Base-by-base conservation (phyloP, 1,140 invertebrate species). In the Apocrypta bakeri region DNA sequence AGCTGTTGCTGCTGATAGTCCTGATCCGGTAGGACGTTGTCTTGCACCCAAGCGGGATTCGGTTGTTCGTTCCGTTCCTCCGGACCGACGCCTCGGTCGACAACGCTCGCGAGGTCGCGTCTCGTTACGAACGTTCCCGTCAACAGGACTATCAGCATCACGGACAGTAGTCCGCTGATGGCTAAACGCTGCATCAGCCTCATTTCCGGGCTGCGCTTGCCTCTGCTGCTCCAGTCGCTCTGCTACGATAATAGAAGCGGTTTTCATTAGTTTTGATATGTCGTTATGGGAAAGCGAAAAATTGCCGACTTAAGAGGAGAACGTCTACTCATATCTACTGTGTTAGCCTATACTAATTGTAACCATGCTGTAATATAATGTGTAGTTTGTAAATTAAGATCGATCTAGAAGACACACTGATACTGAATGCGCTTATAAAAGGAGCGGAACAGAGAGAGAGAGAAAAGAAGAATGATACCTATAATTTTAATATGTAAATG, bases 161-260 rank as follows among this genome's bases (percentile, higher is more conserved):
- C 89, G 81, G 89, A 91, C 86, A 91, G 82, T 56, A 92, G 87
- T 72, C 91, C 91, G 87, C 89, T 92, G 74, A 92, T 86, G 83
- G 90, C 90, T 68, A 92, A 42, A 84, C 91, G 90, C 84, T 91
- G 91, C 87, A 91, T 88, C 69, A 92, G 84, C 84, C 91, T 88
- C 90, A 90, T 90, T 17, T 89, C 87, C 87, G 83, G 81, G 76
- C 84, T 7, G 40, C 63, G 68, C 64, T 69, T 48, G 12, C 8
- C 2, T 17, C 17, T 56, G 48, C 48, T 56, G 33, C 25, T 68
- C 75, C 75, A 68, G 25, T 40, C 33, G 64, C 69, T 56, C 48
- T 56, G 48, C 17, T n/a, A 21, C 48, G 33, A 37, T 37, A 37
- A 37, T 37, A 9, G 33, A 9, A 37, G 33, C 2, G 33, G 9